Percentiles rank a stretch among this genome's conserved stretches.
Conservation (phyloP, 2,113 vertebrate species). For the Gnathonemus longibarbis region DNA sequence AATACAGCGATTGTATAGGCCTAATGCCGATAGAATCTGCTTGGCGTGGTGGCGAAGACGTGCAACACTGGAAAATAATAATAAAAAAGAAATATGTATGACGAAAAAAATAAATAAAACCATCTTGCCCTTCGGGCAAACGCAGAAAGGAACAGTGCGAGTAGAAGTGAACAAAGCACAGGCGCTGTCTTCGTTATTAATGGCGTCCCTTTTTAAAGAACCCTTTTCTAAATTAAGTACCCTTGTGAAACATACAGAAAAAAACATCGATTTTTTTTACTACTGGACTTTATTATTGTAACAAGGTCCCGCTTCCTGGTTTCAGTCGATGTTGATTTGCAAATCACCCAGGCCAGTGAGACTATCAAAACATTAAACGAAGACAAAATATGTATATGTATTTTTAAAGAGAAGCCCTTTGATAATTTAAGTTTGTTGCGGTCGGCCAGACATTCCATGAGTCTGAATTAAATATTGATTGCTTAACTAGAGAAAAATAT, state of each 20-base stretch:
- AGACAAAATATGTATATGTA: conserved; percentile 27
- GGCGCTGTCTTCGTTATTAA: conserved; percentile 26
- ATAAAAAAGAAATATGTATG: not conserved
- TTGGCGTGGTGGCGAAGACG: not conserved
- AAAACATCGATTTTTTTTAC: conserved; percentile 31
- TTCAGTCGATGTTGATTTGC: conserved; percentile 13
- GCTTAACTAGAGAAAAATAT: not conserved
- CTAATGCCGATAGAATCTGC: not conserved
- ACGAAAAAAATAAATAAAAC: conserved; percentile 3
- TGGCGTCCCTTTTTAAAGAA: conserved; percentile 13
- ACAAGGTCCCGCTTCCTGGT: conserved; percentile 24
- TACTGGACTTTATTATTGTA: conserved; percentile 30
- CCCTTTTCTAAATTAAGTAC: conserved; percentile 18
- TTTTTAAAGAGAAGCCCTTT: not conserved
- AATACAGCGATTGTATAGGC: not conserved
- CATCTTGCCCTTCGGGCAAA: not conserved
- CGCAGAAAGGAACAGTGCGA: not conserved
- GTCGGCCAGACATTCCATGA: not conserved
- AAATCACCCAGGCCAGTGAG: conserved; percentile 16
- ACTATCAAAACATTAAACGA: conserved; percentile 10
- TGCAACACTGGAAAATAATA: not conserved
- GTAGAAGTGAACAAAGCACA: conserved; percentile 24
- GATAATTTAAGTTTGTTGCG: not conserved
- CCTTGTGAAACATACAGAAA: conserved; percentile 21
- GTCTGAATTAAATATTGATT: conserved; percentile 4